A percentile compares a stretch with the other conserved stretches of the same genome.
phyloP scores from a whole-genome alignment of 2,888 invertebrate species.

The Melanargia galathea region DNA sequence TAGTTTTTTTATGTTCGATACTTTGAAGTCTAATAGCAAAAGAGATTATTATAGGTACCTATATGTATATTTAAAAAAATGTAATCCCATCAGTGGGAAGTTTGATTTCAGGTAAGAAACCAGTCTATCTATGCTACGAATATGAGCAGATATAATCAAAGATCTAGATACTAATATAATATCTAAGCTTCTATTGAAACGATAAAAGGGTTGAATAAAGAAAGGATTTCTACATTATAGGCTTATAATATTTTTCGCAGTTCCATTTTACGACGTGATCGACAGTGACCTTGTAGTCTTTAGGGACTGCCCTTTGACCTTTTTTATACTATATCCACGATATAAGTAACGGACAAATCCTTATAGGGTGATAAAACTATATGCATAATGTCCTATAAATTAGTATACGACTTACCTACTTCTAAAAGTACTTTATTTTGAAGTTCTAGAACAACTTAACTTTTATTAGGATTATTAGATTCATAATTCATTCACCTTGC shows the following conservation, averaged over 20 bases:
- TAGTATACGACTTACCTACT: too few relatives aligned
- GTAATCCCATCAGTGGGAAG: too few relatives aligned
- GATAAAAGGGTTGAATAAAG: conserved; percentile 2
- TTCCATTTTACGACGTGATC: conserved; percentile 37
- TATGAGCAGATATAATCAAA: neutral
- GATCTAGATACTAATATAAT: too few relatives aligned
- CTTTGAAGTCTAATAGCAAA: too few relatives aligned
- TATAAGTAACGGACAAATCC: conserved; percentile 23
- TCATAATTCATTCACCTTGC: too few relatives aligned
- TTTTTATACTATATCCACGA: conserved; percentile 31
- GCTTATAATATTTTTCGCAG: conserved; percentile 29
- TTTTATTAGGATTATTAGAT: too few relatives aligned
- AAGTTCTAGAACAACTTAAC: too few relatives aligned
- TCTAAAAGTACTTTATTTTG: too few relatives aligned
- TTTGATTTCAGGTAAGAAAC: neutral
- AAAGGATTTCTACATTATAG: conserved; percentile 17
- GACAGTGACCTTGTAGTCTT: conserved; percentile 39
- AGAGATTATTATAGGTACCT: too few relatives aligned
- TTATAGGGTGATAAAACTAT: conserved; percentile 22
- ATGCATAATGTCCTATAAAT: conserved; percentile 1
- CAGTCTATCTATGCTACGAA: neutral
- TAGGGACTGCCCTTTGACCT: conserved; percentile 33
- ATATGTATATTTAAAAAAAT: too few relatives aligned
- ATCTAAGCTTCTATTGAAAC: neutral
- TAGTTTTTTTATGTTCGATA: neutral